Conservation (phyloP, 1,140 invertebrate genomes). For the Pygmarrhopalites habei region DNA sequence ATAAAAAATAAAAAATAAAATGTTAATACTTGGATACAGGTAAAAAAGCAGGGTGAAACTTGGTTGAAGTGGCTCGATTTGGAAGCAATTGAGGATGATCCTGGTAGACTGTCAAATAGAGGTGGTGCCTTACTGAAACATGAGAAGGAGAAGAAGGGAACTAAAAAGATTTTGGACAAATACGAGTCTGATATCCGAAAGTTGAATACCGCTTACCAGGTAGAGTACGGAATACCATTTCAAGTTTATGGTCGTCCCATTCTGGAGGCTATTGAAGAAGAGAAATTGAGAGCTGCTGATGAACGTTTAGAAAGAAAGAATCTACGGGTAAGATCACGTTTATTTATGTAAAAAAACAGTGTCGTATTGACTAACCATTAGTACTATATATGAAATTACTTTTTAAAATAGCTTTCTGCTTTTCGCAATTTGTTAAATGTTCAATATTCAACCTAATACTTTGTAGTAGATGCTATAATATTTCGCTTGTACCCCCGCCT, state of each 20-base stretch:
- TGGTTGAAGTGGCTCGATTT: slow-evolving; percentile 22
- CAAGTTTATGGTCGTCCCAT: slow-evolving; percentile 17
- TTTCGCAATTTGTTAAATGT: not conserved
- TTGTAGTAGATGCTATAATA: not conserved
- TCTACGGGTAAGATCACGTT: slow-evolving; percentile 17
- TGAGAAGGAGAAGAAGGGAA: slow-evolving; percentile 27
- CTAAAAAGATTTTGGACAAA: slow-evolving; percentile 27
- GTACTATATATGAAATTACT: not conserved
- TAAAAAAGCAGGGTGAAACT: slow-evolving; percentile 10
- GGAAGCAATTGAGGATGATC: slow-evolving; percentile 29
- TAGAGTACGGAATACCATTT: slow-evolving; percentile 12
- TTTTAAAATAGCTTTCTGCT: not conserved
- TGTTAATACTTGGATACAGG: not conserved
- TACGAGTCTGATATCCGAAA: slow-evolving; percentile 20
- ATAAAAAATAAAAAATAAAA: not conserved
- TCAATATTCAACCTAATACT: not conserved
- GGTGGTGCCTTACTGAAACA: slow-evolving; percentile 29
- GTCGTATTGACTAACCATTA: not conserved
- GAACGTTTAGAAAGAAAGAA: slow-evolving; percentile 25
- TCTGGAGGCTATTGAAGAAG: slow-evolving; percentile 9
- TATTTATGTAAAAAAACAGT: not conserved
- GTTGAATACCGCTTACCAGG: not conserved
- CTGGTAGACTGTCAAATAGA: slow-evolving; percentile 19
- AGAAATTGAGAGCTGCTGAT: slow-evolving; percentile 14
- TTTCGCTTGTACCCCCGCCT: no score